phyloP scores from a whole-genome alignment of 2,888 invertebrate species.

The Orchesellides sinensis region DNA sequence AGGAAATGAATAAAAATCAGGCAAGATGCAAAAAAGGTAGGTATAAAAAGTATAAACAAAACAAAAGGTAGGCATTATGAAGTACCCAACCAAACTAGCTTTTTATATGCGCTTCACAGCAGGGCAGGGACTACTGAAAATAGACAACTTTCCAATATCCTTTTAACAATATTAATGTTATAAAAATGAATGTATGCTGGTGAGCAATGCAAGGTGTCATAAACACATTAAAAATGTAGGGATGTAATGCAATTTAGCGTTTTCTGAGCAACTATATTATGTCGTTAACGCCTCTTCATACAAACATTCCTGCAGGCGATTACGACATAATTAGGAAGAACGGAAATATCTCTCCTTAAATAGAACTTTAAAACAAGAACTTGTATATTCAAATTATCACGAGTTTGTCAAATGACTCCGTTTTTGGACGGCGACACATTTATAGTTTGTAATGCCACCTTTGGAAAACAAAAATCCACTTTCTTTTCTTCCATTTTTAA shows the following conservation, averaged over 20 bases:
- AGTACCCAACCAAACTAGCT: conserved; percentile 36
- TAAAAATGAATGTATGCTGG: neutral
- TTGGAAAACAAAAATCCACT: conserved; percentile 25
- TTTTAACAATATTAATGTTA: no score
- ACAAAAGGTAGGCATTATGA: no score
- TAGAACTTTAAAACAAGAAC: no score
- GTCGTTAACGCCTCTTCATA: conserved; percentile 12
- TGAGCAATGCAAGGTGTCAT: neutral
- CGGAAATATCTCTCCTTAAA: neutral
- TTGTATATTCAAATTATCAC: no score
- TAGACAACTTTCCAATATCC: conserved; percentile 48
- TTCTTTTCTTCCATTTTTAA: conserved; percentile 37
- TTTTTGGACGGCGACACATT: neutral
- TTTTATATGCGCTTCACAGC: conserved; percentile 5
- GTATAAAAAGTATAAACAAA: conserved; percentile 5
- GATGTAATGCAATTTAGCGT: neutral
- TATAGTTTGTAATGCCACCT: neutral
- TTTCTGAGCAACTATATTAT: neutral
- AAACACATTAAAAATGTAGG: neutral
- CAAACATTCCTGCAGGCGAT: neutral
- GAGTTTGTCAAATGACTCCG: no score
- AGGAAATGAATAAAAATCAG: no score
- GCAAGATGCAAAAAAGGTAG: conserved; percentile 30
- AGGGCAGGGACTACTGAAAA: neutral
- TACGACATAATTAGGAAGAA: conserved; percentile 4